Evolutionary conservation across 2,888 invertebrate species (phyloP).

Genomic region (Sussaba pulchella): DNA sequence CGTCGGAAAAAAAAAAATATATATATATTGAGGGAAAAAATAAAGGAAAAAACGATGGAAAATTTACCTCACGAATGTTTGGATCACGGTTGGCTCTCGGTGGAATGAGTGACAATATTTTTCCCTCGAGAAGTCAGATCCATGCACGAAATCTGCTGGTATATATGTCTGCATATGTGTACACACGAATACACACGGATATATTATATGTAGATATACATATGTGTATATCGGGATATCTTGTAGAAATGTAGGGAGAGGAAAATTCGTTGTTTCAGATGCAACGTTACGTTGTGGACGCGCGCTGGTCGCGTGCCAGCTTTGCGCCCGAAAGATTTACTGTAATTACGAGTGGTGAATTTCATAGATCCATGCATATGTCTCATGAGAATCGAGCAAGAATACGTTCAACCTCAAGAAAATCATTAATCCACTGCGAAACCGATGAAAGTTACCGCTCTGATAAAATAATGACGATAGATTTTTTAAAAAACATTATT

Average conservation of each 20-base stretch:
- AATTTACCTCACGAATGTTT: conserved; percentile 23
- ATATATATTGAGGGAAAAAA: not conserved
- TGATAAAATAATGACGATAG: not conserved
- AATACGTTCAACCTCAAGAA: not conserved
- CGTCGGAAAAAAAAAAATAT: not conserved
- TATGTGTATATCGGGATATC: conserved; percentile 5
- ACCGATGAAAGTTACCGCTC: not conserved
- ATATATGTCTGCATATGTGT: too few relatives aligned
- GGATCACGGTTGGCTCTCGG: not conserved
- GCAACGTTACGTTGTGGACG: conserved; percentile 9
- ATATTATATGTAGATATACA: not conserved
- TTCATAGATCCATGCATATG: not conserved
- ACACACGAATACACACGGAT: too few relatives aligned
- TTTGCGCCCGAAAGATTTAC: not conserved
- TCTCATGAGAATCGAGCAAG: conserved; percentile 1
- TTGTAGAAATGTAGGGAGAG: too few relatives aligned
- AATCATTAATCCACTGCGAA: not conserved
- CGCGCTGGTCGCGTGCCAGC: conserved; percentile 46
- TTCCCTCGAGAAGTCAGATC: not conserved
- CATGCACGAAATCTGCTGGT: not conserved
- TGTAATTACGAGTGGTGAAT: conserved; percentile 5
- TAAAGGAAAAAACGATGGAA: conserved; percentile 20
- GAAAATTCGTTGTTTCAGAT: conserved; percentile 13
- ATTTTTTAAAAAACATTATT: too few relatives aligned
- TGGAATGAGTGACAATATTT: conserved; percentile 18